Base-by-base conservation (phyloP, 37 sponge, comb jelly and placozoan species). In the Crambe crambe region DNA sequence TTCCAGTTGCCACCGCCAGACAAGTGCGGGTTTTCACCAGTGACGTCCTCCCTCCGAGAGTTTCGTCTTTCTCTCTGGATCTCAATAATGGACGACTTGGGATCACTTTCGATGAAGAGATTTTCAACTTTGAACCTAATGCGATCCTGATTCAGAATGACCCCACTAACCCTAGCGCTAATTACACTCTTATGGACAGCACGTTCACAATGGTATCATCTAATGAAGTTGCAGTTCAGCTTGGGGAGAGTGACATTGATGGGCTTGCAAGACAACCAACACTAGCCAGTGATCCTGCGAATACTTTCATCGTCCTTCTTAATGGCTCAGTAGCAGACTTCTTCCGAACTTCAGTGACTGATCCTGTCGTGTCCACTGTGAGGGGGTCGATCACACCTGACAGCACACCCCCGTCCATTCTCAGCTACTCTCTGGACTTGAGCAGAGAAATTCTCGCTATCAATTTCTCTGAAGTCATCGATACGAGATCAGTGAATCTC, bases 41-140 rank as follows among this genome's bases (percentile, higher is more conserved):
- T 38, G 97, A 96, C 43, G 59, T 42, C 25, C 30, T 80, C 51
- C 84, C 90, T 47, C 97, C 97, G 23, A 27, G 39, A 21, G 35
- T 91, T 12, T 25, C 36, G 3, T 61, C 84, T 5, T 95, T 79
- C 63, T 63, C 41, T 3, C 76, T 95, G 27, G 92, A 95, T 70
- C 62, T 95, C 22, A 91, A 87, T 56, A 56, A 30, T 35, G 79
- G 79, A 23, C 29, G 42, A 23, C 70, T 95, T 41, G 61, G 43
- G 25, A 60, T 95, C 21, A 95, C 95, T 1, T 95, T 95, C 85
- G 89, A 95, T 82, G 95, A 95, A 57, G 38, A 54, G 17, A 67
- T 95, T 0, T 2, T 54, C 22, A 42, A 31, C 18, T 54, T 91
- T 31, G 64, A 70, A 31, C 61, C 80, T 1, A 82, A 75, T 29